Conservation (phyloP, 2,797 vertebrate species). For the Notolepis coatsorum region DNA sequence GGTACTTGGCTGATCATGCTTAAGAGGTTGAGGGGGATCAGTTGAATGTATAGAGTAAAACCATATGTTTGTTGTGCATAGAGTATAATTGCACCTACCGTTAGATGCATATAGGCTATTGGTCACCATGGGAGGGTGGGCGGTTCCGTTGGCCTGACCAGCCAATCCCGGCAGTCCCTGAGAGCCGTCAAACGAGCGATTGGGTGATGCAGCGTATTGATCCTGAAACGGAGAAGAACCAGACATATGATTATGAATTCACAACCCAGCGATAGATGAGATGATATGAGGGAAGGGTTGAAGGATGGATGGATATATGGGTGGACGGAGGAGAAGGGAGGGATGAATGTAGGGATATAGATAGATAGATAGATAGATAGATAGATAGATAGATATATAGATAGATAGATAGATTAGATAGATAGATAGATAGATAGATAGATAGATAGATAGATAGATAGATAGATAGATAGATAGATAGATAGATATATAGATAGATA, state of each 20-base stretch:
- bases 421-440: no score
- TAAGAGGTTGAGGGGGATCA: no score
- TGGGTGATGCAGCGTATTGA: conserved; percentile 56
- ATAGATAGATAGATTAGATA: no score
- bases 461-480: neutral
- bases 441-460: no score
- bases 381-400: no score
- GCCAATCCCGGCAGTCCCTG: conserved; percentile 35
- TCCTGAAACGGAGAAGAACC: conserved; percentile 48
- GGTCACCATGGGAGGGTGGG: conserved; percentile 35
- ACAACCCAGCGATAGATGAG: no score
- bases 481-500: neutral
- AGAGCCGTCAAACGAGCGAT: conserved; percentile 68
- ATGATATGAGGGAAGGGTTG: neutral
- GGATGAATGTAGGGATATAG: neutral
- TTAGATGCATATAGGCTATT: conserved; percentile 49
- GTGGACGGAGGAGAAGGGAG: neutral
- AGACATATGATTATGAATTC: no score
- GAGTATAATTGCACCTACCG: no score
- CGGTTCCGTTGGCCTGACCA: conserved; percentile 41
- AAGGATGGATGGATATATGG: no score
- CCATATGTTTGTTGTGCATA: no score
- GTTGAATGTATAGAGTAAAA: no score
- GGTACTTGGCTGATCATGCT: no score
- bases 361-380: neutral